phyloP scores from a whole-genome alignment of 2,888 invertebrate species.

The Allygus modestus region DNA sequence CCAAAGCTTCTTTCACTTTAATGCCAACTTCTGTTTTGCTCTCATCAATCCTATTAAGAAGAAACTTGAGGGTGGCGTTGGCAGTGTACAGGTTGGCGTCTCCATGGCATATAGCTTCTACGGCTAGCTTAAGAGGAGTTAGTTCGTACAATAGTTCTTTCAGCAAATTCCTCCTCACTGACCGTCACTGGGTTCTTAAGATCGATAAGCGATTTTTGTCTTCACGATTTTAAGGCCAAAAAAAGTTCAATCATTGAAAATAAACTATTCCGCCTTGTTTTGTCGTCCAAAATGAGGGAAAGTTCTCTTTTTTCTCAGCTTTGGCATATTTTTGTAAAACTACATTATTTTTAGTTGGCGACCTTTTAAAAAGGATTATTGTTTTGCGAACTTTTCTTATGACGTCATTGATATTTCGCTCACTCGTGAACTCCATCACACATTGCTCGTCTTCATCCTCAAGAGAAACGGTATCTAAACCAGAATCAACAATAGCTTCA shows the following conservation, averaged over 20 bases:
- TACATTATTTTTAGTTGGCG: constrained; percentile 65
- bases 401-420: constrained; percentile 26
- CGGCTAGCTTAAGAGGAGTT: constrained; percentile 67
- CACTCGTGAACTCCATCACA: background rate
- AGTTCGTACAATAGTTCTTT: constrained; percentile 62
- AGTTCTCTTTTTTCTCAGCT: constrained; percentile 66
- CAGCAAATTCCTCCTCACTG: constrained; percentile 65
- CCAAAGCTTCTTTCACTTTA: background rate
- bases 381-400: constrained; percentile 63
- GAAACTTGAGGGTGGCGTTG: constrained; percentile 65
- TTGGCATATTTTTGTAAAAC: constrained; percentile 67
- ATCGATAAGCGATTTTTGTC: constrained; percentile 68
- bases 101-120: constrained; percentile 67
- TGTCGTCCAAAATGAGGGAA: constrained; percentile 66
- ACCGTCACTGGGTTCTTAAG: constrained; percentile 53
- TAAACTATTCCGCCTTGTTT: constrained; percentile 68
- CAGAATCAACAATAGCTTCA: constrained; percentile 26
- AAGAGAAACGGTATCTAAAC: background rate
- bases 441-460: constrained; percentile 41
- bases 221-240: constrained; percentile 65
- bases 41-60: constrained; percentile 48
- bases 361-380: constrained; percentile 64
- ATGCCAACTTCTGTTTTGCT: constrained; percentile 13
- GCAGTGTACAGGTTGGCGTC: constrained; percentile 63
- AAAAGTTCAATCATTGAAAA: constrained; percentile 55